A percentile compares a stretch with the other conserved stretches of the same genome.
phyloP scores from a whole-genome alignment of 1,140 invertebrate species.

The Drosophila repleta region DNA sequence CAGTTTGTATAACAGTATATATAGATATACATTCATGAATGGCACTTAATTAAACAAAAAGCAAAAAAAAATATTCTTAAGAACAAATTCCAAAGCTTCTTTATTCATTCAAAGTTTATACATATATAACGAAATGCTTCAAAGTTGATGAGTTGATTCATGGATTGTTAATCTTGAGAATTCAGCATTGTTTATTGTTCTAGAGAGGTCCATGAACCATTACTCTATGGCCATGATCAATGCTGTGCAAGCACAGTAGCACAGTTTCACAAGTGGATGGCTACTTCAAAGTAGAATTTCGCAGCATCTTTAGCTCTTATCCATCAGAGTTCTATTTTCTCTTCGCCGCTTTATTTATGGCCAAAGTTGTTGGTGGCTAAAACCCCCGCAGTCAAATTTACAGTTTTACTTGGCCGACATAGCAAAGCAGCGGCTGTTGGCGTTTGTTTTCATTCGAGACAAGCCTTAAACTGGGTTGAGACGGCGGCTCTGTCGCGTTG shows the following conservation, averaged over 20 bases:
- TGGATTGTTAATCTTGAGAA: slow-evolving; percentile 19
- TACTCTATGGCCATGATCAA: slow-evolving; percentile 4
- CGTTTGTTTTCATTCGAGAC: slow-evolving; percentile 13
- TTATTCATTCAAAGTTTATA: not conserved
- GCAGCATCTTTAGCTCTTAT: slow-evolving; percentile 14
- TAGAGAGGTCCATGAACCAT: slow-evolving; percentile 20
- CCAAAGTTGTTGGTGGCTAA: not conserved
- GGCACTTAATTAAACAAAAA: not conserved
- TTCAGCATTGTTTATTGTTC: slow-evolving; percentile 26
- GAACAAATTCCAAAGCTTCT: not conserved
- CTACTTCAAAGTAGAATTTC: slow-evolving; percentile 36
- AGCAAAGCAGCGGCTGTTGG: slow-evolving; percentile 2
- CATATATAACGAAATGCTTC: not conserved
- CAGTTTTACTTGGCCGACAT: not conserved
- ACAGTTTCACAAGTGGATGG: slow-evolving; percentile 27
- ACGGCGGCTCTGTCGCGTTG: slow-evolving; percentile 1
- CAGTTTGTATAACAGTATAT: slow-evolving; percentile 4
- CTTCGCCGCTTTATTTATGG: not conserved
- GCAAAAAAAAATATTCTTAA: not conserved
- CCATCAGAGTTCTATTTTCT: not conserved
- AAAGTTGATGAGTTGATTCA: slow-evolving; percentile 9
- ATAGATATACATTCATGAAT: not conserved
- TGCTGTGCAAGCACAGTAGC: slow-evolving; percentile 30
- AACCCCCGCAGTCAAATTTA: not conserved
- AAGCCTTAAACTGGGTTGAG: slow-evolving; percentile 23